These are phyloP conservation scores for Stenoptilia bipunctidactyla DNA, from an alignment of 2,888 invertebrate species.

Conservation along the genomic window DNA sequence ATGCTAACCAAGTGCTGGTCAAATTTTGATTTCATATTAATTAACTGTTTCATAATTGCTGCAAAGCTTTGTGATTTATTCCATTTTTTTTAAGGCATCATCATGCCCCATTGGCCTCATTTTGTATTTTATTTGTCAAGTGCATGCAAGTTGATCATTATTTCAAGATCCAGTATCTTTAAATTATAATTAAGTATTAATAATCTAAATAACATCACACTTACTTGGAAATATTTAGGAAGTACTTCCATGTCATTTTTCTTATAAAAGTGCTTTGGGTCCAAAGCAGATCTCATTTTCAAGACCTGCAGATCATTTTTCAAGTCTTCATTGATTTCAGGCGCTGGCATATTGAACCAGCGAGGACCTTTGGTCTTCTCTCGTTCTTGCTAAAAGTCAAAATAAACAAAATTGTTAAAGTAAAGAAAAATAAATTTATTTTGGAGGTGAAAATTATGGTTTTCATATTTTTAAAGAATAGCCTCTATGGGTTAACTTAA, in stretches of 20 bases:
- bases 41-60: too few relatives aligned
- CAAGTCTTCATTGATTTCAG: slow-evolving; percentile 90
- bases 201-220: neutral
- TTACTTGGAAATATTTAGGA: slow-evolving; percentile 95
- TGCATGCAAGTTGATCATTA: too few relatives aligned
- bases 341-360: slow-evolving; percentile 92
- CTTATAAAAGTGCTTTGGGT: slow-evolving; percentile 96
- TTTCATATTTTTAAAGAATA: neutral
- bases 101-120: too few relatives aligned
- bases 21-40: too few relatives aligned
- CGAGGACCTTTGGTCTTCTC: slow-evolving; percentile 85
- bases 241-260: slow-evolving; percentile 87
- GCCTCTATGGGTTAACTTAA: too few relatives aligned
- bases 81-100: too few relatives aligned
- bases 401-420: neutral
- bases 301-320: slow-evolving; percentile 90
- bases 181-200: neutral
- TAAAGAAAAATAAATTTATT: neutral
- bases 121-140: too few relatives aligned
- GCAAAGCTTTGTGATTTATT: too few relatives aligned
- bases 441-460: slow-evolving; percentile 1
- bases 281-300: slow-evolving; percentile 91
- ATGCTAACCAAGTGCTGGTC: too few relatives aligned
- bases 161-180: too few relatives aligned
- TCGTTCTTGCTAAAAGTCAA: slow-evolving; percentile 73